Base-by-base conservation (phyloP, 2,113 vertebrate genomes). In the Pholis gunnellus region DNA sequence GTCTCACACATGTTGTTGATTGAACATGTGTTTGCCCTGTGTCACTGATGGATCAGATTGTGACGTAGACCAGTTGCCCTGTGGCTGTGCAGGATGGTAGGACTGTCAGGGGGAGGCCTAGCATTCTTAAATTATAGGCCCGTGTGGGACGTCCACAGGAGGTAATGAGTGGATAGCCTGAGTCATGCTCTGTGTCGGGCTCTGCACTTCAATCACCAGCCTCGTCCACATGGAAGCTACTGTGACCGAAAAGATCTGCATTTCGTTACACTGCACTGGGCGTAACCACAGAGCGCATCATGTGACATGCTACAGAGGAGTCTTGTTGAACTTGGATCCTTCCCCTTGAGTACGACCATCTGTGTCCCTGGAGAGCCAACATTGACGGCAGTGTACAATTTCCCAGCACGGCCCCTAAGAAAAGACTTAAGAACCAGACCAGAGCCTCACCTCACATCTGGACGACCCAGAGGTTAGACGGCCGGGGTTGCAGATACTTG, bases 361-460 rank as follows among this genome's bases (percentile, higher is more conserved):
- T 92, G 91, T 78, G 90, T 92, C 91, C 78, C 89, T 6, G 36
- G 85, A 87, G 92, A 94, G 79, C 54, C 59, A 64, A 72, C 74
- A 67, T 69, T 82, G 83, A 74, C 71, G 40, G 78, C 80, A 74
- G 77, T 72, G 52, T 66, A 67, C 61, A 88, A 54, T 92, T 94
- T 93, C 93, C 92, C 92, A 92, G 76, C 65, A 65, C 81, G 85
- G 82, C 88, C 79, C 81, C 82, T 77, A 84, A 90, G 79, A 88
- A 91, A 91, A 93, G 84, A 81, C 56, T 83, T 83, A 75, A 84
- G 4, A 31, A 31, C 91, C 86, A 72, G 74, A 84, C 91, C 86
- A 72, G 74, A 84, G 67, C 71, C 64, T 92, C 87, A 67, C 27
- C 88, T 90, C 87, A 93, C 93, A 94, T 93, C 92, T 94, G 93